A percentile compares a stretch with the other conserved stretches of the same genome.
Conservation (phyloP, 2,797 vertebrate genomes). For the Schizopygopsis malacanthus region DNA sequence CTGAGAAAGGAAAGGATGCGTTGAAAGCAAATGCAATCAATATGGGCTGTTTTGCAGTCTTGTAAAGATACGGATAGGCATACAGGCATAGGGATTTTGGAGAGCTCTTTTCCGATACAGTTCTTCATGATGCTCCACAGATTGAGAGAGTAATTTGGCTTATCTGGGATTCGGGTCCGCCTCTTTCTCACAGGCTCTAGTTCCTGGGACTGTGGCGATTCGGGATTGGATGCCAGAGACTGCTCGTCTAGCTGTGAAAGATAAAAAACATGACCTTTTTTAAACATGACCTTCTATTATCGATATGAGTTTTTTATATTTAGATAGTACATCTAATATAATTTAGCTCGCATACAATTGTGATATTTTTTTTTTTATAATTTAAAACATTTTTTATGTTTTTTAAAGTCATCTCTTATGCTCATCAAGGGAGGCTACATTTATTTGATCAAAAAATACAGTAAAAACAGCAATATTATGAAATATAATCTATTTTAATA, state of each 20-base stretch:
- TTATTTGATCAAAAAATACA: not conserved
- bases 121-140: conserved; percentile 98
- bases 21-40: not conserved
- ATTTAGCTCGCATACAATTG: not conserved
- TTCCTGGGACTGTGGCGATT: conserved; percentile 80
- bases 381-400: too few species aligned
- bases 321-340: not conserved
- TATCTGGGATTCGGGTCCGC: conserved; percentile 89
- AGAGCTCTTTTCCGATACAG: conserved; percentile 95
- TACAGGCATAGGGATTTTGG: conserved; percentile 97
- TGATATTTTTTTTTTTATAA: not conserved
- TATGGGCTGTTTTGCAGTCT: not conserved
- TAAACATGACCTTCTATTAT: not conserved
- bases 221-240: conserved; percentile 78
- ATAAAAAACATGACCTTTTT: not conserved
- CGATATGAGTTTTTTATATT: not conserved
- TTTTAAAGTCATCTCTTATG: not conserved
- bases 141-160: conserved; percentile 96
- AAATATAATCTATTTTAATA: not conserved
- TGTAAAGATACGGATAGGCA: conserved; percentile 56
- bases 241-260: conserved; percentile 75
- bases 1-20: conserved; percentile 65
- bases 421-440: not conserved
- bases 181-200: conserved; percentile 83
- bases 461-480: not conserved